These are phyloP conservation scores for Harpagus bidentatus DNA, from an alignment of 2,113 vertebrate species.

Conservation along the genomic window DNA sequence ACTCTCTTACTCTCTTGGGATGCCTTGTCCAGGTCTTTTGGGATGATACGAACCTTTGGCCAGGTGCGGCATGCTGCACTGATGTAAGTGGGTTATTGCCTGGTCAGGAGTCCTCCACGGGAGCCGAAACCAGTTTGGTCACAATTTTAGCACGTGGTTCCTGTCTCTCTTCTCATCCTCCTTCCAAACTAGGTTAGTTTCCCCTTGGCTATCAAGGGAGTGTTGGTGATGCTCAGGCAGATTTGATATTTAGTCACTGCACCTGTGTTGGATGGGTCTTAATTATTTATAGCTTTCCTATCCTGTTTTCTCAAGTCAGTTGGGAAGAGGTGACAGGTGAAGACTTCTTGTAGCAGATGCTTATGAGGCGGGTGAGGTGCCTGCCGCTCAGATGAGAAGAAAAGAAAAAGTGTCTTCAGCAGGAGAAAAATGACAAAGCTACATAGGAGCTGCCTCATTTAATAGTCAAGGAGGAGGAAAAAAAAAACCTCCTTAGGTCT, in stretches of 20 bases:
- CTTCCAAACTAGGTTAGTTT: slow-evolving; percentile 9
- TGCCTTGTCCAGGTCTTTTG: not conserved
- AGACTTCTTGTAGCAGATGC: slow-evolving; percentile 51
- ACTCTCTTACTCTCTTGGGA: not conserved
- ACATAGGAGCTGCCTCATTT: slow-evolving; percentile 46
- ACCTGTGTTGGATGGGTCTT: slow-evolving; percentile 23
- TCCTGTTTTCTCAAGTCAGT: slow-evolving; percentile 47
- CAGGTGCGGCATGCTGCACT: accelerated
- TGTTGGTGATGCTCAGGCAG: slow-evolving; percentile 1
- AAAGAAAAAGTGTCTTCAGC: slow-evolving; percentile 43
- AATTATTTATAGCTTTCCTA: slow-evolving; percentile 62
- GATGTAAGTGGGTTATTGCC: accelerated
- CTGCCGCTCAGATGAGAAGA: slow-evolving; percentile 56
- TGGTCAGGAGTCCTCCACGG: not conserved
- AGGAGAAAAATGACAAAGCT: slow-evolving; percentile 46
- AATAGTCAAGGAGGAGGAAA: not conserved
- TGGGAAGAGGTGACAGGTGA: slow-evolving; percentile 65
- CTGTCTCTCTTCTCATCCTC: not conserved
- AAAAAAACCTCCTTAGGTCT: not conserved
- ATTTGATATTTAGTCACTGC: slow-evolving; percentile 38
- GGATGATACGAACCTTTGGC: not conserved
- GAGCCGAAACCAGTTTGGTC: not conserved
- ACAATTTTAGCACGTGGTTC: not conserved
- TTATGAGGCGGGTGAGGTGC: slow-evolving; percentile 41
- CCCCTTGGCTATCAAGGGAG: slow-evolving; percentile 21